Percentiles rank a stretch among this genome's conserved stretches.
Evolutionary conservation across 1,140 invertebrate species (phyloP).

Genomic region (Meloidogyne floridensis): DNA sequence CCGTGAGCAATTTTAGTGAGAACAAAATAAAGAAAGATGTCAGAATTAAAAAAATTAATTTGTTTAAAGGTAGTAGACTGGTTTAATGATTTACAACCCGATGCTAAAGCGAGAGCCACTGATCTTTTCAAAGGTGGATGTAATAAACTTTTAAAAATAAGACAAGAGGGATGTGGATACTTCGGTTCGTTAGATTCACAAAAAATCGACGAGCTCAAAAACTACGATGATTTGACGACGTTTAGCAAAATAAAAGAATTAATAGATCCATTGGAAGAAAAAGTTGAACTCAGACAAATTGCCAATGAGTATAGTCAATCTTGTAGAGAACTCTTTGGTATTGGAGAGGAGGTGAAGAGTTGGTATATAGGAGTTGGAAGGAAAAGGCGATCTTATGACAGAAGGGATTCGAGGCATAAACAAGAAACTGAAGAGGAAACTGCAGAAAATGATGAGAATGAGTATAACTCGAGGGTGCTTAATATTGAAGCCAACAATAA

Average conservation of each 20-base stretch:
- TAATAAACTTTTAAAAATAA: slow-evolving; percentile 33
- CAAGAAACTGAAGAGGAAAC: slow-evolving; percentile 24
- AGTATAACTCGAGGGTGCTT: background rate
- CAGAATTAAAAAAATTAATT: too few relatives aligned
- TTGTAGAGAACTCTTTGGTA: slow-evolving; percentile 45
- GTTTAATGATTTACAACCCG: slow-evolving; percentile 34
- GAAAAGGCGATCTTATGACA: slow-evolving; percentile 1
- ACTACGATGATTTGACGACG: slow-evolving; percentile 31
- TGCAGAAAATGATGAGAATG: background rate
- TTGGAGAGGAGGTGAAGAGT: background rate
- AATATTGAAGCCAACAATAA: slow-evolving; percentile 1
- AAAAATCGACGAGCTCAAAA: too few relatives aligned
- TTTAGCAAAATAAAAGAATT: slow-evolving; percentile 43
- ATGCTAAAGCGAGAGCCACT: slow-evolving; percentile 42
- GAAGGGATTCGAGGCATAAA: slow-evolving; percentile 4
- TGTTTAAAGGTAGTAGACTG: slow-evolving; percentile 15
- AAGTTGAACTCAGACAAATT: slow-evolving; percentile 42
- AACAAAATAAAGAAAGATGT: too few relatives aligned
- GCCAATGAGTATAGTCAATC: slow-evolving; percentile 33
- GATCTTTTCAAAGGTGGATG: slow-evolving; percentile 43
- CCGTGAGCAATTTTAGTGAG: too few relatives aligned
- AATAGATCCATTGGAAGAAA: slow-evolving; percentile 17
- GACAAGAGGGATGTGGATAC: slow-evolving; percentile 30
- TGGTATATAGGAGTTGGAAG: background rate
- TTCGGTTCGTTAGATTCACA: too few relatives aligned